Evolutionary conservation across 2,113 vertebrate species (phyloP).

Genomic region (Xenopus laevis): DNA sequence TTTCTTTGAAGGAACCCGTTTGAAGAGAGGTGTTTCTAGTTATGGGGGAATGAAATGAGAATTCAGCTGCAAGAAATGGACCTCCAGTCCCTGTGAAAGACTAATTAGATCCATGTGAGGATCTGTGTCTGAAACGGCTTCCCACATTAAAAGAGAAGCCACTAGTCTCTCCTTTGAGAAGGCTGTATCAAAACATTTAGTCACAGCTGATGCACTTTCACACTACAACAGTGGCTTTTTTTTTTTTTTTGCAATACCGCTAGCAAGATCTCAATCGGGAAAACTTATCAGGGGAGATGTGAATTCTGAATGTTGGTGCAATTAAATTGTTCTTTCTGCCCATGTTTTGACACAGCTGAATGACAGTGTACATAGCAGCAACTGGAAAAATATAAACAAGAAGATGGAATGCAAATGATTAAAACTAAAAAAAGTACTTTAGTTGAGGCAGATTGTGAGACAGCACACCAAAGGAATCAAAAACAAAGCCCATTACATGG

Average conservation of each 20-base stretch:
- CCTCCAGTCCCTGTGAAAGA: slow-evolving; percentile 72
- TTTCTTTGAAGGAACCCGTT: slow-evolving; percentile 77
- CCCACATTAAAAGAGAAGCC: slow-evolving; percentile 73
- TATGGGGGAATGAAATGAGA: slow-evolving; percentile 83
- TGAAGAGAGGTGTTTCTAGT: slow-evolving; percentile 84
- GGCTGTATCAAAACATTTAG: slow-evolving; percentile 76
- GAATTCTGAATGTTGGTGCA: background rate
- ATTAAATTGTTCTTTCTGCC: slow-evolving; percentile 1
- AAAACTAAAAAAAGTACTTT: background rate
- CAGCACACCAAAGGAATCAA: background rate
- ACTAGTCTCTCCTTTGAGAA: slow-evolving; percentile 61
- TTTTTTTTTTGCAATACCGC: slow-evolving; percentile 51
- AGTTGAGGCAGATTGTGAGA: background rate
- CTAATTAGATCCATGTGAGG: slow-evolving; percentile 89
- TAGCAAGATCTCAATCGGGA: background rate
- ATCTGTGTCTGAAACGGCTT: slow-evolving; percentile 66
- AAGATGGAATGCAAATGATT: background rate
- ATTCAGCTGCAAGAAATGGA: slow-evolving; percentile 79
- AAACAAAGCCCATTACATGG: no score
- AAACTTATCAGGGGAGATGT: background rate
- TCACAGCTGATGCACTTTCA: slow-evolving; percentile 61
- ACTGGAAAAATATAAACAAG: slow-evolving; percentile 1
- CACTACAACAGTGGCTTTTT: slow-evolving; percentile 50
- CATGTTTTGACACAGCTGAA: background rate
- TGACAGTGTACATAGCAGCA: background rate